Conservation (phyloP, 2,888 invertebrate genomes). For the Empis stercorea region DNA sequence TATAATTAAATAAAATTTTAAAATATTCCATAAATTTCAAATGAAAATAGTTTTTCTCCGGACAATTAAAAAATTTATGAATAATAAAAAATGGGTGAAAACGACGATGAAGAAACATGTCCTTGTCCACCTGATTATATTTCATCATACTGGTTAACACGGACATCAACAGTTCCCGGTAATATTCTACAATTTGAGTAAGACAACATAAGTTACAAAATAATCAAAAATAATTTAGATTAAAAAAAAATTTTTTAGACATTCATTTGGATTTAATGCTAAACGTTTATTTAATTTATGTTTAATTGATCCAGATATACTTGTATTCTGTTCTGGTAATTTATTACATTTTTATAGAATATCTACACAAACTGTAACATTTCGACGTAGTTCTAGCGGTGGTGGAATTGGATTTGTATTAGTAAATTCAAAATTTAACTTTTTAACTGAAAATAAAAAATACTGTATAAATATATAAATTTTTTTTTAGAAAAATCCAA, state of each 20-base stretch:
- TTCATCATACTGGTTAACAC: constrained; percentile 1
- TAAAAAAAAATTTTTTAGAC: constrained; percentile 38
- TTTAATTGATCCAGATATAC: constrained; percentile 55
- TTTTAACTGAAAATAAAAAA: too few species aligned
- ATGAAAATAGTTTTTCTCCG: too few species aligned
- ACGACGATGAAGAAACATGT: not conserved
- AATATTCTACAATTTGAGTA: constrained; percentile 7
- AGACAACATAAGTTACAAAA: not conserved
- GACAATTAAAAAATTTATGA: not conserved
- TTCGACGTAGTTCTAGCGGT: constrained; percentile 61
- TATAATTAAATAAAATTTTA: too few species aligned
- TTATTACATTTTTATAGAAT: constrained; percentile 64
- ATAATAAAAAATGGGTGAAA: not conserved
- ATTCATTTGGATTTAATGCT: constrained; percentile 81
- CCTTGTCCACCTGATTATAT: not conserved
- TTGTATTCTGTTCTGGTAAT: constrained; percentile 74
- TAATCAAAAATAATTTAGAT: not conserved
- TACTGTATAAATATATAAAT: too few species aligned
- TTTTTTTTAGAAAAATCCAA: constrained; percentile 46
- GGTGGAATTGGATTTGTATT: constrained; percentile 70
- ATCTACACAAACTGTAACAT: constrained; percentile 48
- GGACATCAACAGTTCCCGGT: not conserved
- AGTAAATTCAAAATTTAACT: too few species aligned
- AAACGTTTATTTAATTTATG: constrained; percentile 67
- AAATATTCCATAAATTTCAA: too few species aligned